Evolutionary conservation across 2,113 vertebrate species (phyloP).

Genomic region (Ramphastos sulfuratus): DNA sequence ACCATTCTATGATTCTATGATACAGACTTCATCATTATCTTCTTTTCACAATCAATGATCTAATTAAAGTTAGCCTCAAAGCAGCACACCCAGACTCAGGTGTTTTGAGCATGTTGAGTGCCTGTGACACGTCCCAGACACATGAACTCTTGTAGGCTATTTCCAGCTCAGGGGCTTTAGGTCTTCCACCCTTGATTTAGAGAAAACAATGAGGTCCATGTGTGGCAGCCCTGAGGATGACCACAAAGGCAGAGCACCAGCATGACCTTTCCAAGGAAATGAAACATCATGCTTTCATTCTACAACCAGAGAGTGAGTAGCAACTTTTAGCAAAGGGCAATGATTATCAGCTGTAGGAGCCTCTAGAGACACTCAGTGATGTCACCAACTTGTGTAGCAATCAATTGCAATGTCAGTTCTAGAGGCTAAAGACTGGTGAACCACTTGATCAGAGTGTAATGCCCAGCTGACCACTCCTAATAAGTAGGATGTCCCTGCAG

Average conservation of each 20-base stretch:
- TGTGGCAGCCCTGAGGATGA: neutral
- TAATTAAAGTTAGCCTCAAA: too few species aligned
- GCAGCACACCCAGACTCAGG: neutral
- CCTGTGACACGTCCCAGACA: neutral
- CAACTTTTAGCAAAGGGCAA: neutral
- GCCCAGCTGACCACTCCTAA: slow-evolving; percentile 56
- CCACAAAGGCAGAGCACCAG: neutral
- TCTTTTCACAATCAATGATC: too few species aligned
- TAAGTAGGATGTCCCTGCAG: slow-evolving; percentile 28
- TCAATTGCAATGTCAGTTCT: neutral
- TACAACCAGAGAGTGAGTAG: neutral
- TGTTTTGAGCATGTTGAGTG: neutral
- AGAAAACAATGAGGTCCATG: neutral
- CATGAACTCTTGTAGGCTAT: neutral
- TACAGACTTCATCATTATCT: too few species aligned
- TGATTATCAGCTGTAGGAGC: neutral
- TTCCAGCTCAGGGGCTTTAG: neutral
- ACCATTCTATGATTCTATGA: too few species aligned
- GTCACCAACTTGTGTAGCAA: neutral
- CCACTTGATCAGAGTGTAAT: neutral
- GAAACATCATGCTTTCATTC: neutral
- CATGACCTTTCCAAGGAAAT: neutral
- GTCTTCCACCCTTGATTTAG: neutral
- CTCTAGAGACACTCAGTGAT: neutral
- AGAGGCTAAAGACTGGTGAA: neutral